phyloP scores from a whole-genome alignment of 1,140 invertebrate genomes.

The Papilio polyxenes region DNA sequence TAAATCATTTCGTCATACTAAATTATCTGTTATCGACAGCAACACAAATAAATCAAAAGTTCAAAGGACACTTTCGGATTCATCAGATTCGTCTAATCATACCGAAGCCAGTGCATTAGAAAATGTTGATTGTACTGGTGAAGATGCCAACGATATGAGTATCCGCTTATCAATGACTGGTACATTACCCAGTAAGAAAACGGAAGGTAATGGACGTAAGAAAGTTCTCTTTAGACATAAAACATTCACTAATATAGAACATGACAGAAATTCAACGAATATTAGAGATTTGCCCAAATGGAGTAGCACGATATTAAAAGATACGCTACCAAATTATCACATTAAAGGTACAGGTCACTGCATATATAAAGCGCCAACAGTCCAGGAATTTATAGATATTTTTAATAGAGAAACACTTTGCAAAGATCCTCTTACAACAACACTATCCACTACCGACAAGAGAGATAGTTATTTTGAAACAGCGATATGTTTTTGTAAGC shows the following conservation, averaged over 20 bases:
- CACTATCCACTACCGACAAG: conserved; percentile 52
- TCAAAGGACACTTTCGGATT: conserved; percentile 58
- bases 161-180: conserved; percentile 72
- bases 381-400: conserved; percentile 73
- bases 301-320: conserved; percentile 66
- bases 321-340: conserved; percentile 73
- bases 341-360: conserved; percentile 77
- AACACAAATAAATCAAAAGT: conserved; percentile 55
- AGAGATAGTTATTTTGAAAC: conserved; percentile 72
- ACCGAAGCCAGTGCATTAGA: conserved; percentile 73
- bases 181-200: conserved; percentile 69
- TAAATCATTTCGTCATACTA: conserved; percentile 67
- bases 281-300: conserved; percentile 58
- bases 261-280: conserved; percentile 69
- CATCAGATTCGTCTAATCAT: conserved; percentile 63
- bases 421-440: conserved; percentile 64
- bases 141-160: conserved; percentile 57
- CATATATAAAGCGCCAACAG: conserved; percentile 71
- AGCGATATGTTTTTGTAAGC: conserved; percentile 76
- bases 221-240: conserved; percentile 76
- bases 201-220: conserved; percentile 54
- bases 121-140: conserved; percentile 71
- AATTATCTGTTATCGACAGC: conserved; percentile 45
- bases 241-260: conserved; percentile 76
- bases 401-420: conserved; percentile 76